A percentile compares a stretch with the other conserved stretches of the same genome.
phyloP scores from a whole-genome alignment of 2,888 invertebrate species.

The Didymodactylos carnosus region DNA sequence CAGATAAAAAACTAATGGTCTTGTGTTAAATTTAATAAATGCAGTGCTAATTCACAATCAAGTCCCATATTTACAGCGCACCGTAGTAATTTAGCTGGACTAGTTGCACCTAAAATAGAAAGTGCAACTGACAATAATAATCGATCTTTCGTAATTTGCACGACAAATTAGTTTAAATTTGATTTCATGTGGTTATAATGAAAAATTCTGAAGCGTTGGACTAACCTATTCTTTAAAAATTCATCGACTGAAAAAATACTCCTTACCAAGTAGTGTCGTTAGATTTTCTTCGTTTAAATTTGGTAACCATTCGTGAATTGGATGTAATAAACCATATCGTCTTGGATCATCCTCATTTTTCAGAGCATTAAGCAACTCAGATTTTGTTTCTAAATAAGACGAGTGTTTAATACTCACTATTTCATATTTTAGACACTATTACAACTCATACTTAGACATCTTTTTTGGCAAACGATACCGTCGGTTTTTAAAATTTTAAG shows the following conservation, averaged over 20 bases:
- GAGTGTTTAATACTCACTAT: too few species aligned
- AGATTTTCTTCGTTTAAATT: neutral
- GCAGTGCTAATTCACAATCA: neutral
- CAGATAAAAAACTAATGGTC: neutral
- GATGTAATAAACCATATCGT: neutral
- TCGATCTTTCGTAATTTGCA: too few species aligned
- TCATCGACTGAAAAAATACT: too few species aligned
- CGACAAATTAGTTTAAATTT: too few species aligned
- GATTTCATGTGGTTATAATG: too few species aligned
- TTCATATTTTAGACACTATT: too few species aligned
- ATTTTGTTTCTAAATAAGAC: neutral
- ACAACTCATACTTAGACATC: too few species aligned
- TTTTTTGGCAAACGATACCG: too few species aligned
- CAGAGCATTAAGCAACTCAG: neutral
- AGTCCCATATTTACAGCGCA: neutral
- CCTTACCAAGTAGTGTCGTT: neutral
- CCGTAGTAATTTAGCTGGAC: neutral
- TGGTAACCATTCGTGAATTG: neutral
- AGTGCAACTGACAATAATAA: too few species aligned
- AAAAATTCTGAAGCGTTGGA: too few species aligned
- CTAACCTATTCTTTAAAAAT: too few species aligned
- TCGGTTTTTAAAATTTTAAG: too few species aligned
- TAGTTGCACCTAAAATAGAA: neutral
- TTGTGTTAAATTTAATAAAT: neutral
- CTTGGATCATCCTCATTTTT: neutral